Conservation (phyloP, 2,113 vertebrate species). For the Tenrec ecaudatus region DNA sequence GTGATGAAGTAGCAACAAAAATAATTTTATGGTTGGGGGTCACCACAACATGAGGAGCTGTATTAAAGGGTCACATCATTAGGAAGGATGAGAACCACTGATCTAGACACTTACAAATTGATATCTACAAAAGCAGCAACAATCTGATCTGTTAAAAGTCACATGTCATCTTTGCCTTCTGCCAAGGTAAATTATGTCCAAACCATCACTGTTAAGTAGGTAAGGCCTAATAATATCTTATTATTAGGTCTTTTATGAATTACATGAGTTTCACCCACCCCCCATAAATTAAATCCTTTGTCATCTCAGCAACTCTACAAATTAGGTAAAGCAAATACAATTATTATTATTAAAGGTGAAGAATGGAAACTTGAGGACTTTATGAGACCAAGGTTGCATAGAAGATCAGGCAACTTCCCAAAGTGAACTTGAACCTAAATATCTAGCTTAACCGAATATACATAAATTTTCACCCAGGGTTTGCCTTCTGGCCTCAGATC, state of each 20-base stretch:
- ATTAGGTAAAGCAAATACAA: background rate
- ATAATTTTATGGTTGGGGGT: too few species aligned
- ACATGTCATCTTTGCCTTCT: too few species aligned
- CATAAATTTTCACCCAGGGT: background rate
- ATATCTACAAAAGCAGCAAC: background rate
- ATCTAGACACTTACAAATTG: background rate
- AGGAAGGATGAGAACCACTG: too few species aligned
- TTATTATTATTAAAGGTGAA: background rate
- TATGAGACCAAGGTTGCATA: background rate
- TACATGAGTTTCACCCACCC: background rate
- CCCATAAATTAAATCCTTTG: slow-evolving; percentile 10
- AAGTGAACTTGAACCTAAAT: background rate
- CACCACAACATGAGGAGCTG: too few species aligned
- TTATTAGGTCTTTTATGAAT: slow-evolving; percentile 3
- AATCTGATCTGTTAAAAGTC: too few species aligned
- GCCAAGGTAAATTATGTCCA: background rate
- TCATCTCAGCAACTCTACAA: background rate
- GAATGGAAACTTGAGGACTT: background rate
- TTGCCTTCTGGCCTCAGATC: background rate
- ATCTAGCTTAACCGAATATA: background rate
- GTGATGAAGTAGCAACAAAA: too few species aligned
- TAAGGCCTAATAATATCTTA: background rate
- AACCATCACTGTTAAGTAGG: slow-evolving; percentile 7
- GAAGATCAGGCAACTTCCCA: background rate
- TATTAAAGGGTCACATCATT: too few species aligned